Base-by-base conservation (phyloP, 2,888 invertebrate genomes). In the Eupithecia insigniata region DNA sequence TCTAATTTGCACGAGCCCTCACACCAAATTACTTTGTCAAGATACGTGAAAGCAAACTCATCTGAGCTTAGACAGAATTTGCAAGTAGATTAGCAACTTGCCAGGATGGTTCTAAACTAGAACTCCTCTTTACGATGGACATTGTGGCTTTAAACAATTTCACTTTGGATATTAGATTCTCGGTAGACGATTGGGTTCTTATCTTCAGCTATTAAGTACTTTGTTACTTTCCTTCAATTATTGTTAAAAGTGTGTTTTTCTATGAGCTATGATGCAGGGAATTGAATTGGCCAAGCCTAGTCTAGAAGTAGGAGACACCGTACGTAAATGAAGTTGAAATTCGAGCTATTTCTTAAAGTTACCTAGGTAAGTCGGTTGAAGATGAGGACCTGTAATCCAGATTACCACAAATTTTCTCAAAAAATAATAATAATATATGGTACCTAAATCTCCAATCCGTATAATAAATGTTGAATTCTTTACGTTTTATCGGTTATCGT, bases 31-130 rank as follows among this genome's bases (percentile, higher is more conserved):
- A 71, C 60, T 73, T 70, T 67, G 71, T 70, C 74, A 72, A 70
- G 74, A 72, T 36, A 72, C 72, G 73, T 65, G 67, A 71, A 69
- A 67, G 71, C 67, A 73, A 67, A 71, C 73, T 69, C 65, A 66
- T 70, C 69, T 74, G 62, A 77, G 72, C 72, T 70, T 67, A 67
- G 69, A 74, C 66, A 39, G 73, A 71, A 78, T 78, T 79, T 78
- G 71, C 77, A 79, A 80, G 80, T 80, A 79, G 77, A 78, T 80
- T 78, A 79, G 77, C 76, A 79, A 77, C 75, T 78, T 77, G 75
- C 74, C 72, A 68, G 69, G 73, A 62, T 67, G 69, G 68, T 70
- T 36, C 64, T 18, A 69, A 72, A 72, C 72, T 75, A 60, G 68
- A 67, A 72, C 67, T 68, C 64, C 36, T n/a, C 71, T 75, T 32